Conservation (phyloP, 2,888 invertebrate species). For the Trachelus iudaicus region DNA sequence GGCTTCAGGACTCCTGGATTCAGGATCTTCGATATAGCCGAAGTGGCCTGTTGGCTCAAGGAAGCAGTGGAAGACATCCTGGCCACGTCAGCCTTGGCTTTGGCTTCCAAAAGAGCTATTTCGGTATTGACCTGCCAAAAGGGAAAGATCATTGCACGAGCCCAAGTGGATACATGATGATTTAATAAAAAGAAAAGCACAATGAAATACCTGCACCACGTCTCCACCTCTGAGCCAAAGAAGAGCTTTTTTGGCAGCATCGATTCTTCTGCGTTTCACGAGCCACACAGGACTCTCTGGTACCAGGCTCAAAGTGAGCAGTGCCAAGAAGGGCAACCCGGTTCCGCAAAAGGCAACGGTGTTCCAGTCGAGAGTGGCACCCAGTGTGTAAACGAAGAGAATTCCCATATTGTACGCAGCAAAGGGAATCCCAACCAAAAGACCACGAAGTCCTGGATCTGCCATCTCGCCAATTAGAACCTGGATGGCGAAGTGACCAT, state of each 20-base stretch:
- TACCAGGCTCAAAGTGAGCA: conserved; percentile 73
- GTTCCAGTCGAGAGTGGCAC: conserved; percentile 77
- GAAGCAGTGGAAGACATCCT: conserved; percentile 32
- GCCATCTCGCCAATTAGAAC: conserved; percentile 82
- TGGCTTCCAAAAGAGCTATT: conserved; percentile 40
- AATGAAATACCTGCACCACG: conserved; percentile 56
- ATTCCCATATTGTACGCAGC: conserved; percentile 82
- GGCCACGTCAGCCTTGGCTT: conserved; percentile 40
- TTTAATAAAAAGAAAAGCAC: not conserved
- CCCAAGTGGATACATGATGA: not conserved
- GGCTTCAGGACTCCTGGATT: conserved; percentile 77
- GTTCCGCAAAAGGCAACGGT: conserved; percentile 74
- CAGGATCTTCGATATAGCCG: conserved; percentile 60
- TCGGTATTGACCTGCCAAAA: conserved; percentile 43
- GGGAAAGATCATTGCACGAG: not conserved
- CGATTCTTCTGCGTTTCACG: conserved; percentile 70
- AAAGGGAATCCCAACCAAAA: conserved; percentile 78
- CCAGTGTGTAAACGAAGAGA: conserved; percentile 77
- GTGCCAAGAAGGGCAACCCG: conserved; percentile 72
- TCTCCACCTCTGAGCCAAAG: conserved; percentile 73
- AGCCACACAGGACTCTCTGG: conserved; percentile 84
- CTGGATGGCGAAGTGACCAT: conserved; percentile 60
- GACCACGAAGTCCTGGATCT: conserved; percentile 77
- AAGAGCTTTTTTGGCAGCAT: conserved; percentile 70
- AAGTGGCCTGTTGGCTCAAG: conserved; percentile 31